phyloP scores from a whole-genome alignment of 2,113 vertebrate species.

The Calyptommatus sinebrachiatus region DNA sequence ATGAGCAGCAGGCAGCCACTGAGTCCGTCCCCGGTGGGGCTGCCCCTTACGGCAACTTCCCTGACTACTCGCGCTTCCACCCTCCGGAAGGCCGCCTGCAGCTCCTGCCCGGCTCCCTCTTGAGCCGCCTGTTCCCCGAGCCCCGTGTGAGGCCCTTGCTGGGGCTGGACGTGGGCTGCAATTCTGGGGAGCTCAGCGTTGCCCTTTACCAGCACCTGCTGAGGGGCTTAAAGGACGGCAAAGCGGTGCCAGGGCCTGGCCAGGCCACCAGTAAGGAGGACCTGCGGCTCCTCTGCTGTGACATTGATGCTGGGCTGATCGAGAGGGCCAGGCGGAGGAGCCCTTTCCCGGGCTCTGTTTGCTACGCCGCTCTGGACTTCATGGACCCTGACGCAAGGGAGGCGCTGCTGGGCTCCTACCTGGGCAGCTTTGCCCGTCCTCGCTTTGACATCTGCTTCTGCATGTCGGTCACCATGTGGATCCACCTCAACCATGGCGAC shows the following conservation, averaged over 20 bases:
- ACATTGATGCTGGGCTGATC: constrained; percentile 84
- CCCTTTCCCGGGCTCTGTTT: constrained; percentile 77
- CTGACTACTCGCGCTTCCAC: constrained; percentile 88
- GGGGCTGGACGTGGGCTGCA: constrained; percentile 91
- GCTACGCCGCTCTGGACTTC: constrained; percentile 84
- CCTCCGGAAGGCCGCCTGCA: constrained; percentile 83
- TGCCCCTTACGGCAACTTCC: constrained; percentile 89
- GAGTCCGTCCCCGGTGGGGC: constrained; percentile 74
- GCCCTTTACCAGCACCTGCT: constrained; percentile 85
- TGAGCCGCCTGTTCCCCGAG: constrained; percentile 69
- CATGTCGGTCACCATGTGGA: constrained; percentile 96
- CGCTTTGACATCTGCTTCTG: constrained; percentile 84
- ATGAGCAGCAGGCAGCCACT: fast-evolving
- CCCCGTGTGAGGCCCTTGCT: constrained; percentile 62
- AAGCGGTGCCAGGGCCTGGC: too few species aligned
- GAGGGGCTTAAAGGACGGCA: constrained; percentile 38
- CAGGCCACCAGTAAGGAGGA: constrained; percentile 36
- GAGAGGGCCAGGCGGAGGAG: constrained; percentile 77
- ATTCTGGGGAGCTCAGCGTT: constrained; percentile 89
- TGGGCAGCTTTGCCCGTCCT: constrained; percentile 69
- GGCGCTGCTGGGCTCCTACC: constrained; percentile 67
- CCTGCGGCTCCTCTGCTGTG: constrained; percentile 84
- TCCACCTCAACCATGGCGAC: constrained; percentile 92
- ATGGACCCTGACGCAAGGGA: constrained; percentile 67
- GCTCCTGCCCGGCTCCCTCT: constrained; percentile 78